These are phyloP conservation scores for Cygnus buccinator DNA, from an alignment of 2,113 vertebrate genomes.

Conservation along the genomic window DNA sequence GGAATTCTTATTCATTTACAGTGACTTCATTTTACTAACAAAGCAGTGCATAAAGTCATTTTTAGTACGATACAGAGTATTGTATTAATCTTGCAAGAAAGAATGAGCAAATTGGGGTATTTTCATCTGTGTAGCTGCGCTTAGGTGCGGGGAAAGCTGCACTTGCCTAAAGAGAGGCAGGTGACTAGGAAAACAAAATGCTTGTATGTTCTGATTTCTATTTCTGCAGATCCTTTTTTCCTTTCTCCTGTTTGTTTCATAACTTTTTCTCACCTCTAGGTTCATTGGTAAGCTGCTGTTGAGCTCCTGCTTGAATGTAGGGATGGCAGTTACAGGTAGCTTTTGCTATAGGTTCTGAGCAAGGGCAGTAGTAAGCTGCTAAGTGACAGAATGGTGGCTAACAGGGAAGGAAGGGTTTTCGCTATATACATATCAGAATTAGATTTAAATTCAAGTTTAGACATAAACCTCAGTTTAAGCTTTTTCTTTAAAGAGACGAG, in stretches of 20 bases:
- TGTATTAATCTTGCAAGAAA: background rate
- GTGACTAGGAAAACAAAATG: background rate
- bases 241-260: background rate
- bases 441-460: background rate
- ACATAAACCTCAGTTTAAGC: background rate
- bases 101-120: background rate
- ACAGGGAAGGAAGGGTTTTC: background rate
- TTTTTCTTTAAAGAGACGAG: background rate
- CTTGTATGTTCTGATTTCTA: accelerated
- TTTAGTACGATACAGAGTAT: background rate
- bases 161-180: background rate
- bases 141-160: background rate
- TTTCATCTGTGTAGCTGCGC: background rate
- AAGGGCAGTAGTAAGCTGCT: background rate
- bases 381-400: background rate
- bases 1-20: slow-evolving; percentile 40
- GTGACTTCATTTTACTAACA: slow-evolving; percentile 43
- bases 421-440: background rate
- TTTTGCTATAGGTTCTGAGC: background rate
- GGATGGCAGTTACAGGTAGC: accelerated
- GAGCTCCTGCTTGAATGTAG: background rate
- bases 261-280: background rate
- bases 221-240: background rate
- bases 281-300: background rate
- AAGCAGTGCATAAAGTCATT: background rate